These are phyloP conservation scores for Osedax fenrisi DNA, from an alignment of 2,888 invertebrate genomes.

Conservation along the genomic window DNA sequence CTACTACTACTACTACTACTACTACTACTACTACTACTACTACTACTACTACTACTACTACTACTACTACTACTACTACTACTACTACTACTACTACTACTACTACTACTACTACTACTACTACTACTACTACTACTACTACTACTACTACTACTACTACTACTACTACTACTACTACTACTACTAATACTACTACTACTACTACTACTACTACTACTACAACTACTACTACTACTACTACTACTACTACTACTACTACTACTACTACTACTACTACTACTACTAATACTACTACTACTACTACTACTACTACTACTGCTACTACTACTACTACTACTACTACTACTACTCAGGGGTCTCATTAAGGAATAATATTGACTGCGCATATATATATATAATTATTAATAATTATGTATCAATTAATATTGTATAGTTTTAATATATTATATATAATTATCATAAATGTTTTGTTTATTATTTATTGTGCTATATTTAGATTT, in stretches of 20 bases:
- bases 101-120: background rate
- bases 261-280: background rate
- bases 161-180: background rate
- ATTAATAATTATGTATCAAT: too few species aligned
- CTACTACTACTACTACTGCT: background rate
- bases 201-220: background rate
- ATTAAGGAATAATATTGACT: too few species aligned
- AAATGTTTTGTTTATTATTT: too few species aligned
- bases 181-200: too few species aligned
- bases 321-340: background rate
- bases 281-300: too few species aligned
- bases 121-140: background rate
- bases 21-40: constrained; percentile 4
- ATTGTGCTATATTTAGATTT: too few species aligned
- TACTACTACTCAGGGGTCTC: too few species aligned
- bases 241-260: background rate
- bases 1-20: background rate
- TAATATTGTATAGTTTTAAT: too few species aligned
- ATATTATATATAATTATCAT: too few species aligned
- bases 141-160: background rate
- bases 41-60: background rate
- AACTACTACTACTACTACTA: background rate
- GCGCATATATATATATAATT: too few species aligned
- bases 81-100: background rate
- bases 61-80: background rate